Percentiles rank a stretch among this genome's conserved stretches.
phyloP scores from a whole-genome alignment of 2,797 vertebrate genomes.

The Eospalax fontanierii region DNA sequence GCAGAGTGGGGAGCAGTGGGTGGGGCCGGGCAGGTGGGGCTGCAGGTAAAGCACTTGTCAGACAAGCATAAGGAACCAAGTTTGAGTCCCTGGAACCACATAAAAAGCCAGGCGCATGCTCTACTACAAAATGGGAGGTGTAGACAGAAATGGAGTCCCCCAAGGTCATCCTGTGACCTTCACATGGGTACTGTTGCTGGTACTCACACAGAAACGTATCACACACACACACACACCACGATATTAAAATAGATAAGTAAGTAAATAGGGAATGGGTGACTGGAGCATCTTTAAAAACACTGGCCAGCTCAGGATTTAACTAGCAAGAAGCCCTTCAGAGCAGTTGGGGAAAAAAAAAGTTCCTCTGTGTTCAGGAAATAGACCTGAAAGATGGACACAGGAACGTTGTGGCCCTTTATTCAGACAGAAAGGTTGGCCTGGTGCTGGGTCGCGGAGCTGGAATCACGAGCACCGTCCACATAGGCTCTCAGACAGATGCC shows the following conservation, averaged over 20 bases:
- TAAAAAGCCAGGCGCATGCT: background rate
- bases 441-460: fast-evolving
- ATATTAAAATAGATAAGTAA: background rate
- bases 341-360: background rate
- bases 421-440: background rate
- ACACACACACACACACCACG: background rate
- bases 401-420: background rate
- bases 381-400: background rate
- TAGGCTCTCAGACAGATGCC: background rate
- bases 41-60: background rate
- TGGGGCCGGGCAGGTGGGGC: background rate
- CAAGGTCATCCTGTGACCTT: background rate
- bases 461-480: no score
- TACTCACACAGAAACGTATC: background rate
- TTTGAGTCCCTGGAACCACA: background rate
- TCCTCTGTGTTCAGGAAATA: background rate
- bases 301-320: background rate
- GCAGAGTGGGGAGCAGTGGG: background rate
- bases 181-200: background rate
- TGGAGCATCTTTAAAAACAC: background rate
- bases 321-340: no score
- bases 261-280: background rate
- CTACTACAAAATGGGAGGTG: background rate
- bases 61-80: background rate
- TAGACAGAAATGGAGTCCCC: background rate